Percentiles rank a stretch among this genome's conserved stretches.
Conservation (phyloP, 2,888 invertebrate genomes). For the Barypeithes pellucidus region DNA sequence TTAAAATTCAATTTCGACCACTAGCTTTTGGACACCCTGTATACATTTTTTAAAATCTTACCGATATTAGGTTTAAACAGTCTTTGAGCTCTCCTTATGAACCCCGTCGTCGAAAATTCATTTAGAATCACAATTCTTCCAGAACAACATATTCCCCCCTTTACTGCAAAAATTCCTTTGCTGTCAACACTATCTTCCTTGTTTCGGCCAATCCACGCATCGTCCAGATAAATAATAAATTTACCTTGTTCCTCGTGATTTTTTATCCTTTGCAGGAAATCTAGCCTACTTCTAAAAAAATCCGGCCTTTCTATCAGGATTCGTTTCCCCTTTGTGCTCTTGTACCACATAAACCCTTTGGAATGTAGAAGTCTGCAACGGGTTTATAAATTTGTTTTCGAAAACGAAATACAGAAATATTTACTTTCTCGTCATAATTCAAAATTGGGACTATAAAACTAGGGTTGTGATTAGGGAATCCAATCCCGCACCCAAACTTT, state of each 20-base stretch:
- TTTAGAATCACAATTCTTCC: constrained; percentile 28
- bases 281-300: constrained; percentile 16
- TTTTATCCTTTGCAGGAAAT: constrained; percentile 21
- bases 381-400: no score
- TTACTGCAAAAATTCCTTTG: constrained; percentile 8
- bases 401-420: no score
- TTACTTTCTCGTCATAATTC: no score
- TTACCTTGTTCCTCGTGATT: constrained; percentile 26
- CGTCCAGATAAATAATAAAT: constrained; percentile 35
- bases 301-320: constrained; percentile 29
- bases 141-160: constrained; percentile 27
- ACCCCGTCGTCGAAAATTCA: constrained; percentile 28
- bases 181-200: not conserved
- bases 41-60: constrained; percentile 15
- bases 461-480: no score
- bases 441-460: no score
- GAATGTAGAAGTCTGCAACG: constrained; percentile 19
- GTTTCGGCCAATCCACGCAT: not conserved
- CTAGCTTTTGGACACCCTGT: no score
- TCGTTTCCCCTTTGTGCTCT: constrained; percentile 29
- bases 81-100: constrained; percentile 19
- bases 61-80: constrained; percentile 29
- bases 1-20: no score
- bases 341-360: constrained; percentile 28
- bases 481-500: no score